phyloP scores from a whole-genome alignment of 2,113 vertebrate species.

The Daboia siamensis region DNA sequence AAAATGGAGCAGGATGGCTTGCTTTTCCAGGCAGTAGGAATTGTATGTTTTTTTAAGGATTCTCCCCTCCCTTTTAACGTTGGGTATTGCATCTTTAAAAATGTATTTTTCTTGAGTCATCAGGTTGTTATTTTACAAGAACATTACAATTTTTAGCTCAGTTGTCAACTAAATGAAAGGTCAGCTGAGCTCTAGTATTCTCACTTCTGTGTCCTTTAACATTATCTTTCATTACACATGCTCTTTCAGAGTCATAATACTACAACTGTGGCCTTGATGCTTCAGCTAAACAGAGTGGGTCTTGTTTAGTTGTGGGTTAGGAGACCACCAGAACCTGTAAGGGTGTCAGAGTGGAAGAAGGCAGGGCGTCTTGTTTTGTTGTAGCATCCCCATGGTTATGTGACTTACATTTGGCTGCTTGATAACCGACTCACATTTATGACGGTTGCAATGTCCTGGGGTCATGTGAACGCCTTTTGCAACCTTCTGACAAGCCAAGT shows the following conservation, averaged over 20 bases:
- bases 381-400: background rate
- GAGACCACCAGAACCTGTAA: background rate
- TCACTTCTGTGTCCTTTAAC: background rate
- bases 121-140: background rate
- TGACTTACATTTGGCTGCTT: background rate
- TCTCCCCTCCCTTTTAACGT: background rate
- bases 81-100: conserved; percentile 8
- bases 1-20: conserved; percentile 84
- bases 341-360: background rate
- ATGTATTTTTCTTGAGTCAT: background rate
- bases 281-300: background rate
- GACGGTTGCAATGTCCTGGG: too few relatives aligned
- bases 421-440: too few relatives aligned
- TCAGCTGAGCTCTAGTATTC: background rate
- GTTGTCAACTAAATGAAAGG: background rate
- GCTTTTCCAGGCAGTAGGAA: conserved; percentile 83
- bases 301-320: background rate
- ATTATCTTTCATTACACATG: background rate
- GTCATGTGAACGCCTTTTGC: background rate
- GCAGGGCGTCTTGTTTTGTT: background rate
- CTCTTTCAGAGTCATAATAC: background rate
- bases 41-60: conserved; percentile 73
- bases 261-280: background rate
- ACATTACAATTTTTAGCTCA: background rate
- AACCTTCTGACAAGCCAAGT: background rate